Conservation (phyloP, 2,888 invertebrate species). For the Nipponacmea schrenckii region DNA sequence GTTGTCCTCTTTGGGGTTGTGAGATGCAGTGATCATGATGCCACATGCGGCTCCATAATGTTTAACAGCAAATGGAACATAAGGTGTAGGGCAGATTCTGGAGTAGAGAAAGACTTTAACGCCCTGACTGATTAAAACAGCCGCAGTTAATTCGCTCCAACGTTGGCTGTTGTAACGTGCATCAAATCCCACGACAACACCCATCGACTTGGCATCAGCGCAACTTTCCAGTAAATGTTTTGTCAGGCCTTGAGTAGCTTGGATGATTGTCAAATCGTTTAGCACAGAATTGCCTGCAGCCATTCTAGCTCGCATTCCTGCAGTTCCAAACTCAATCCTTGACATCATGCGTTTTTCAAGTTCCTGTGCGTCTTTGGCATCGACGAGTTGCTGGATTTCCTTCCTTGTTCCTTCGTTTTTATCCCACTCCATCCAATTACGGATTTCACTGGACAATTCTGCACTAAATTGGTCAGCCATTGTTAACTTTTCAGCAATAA, state of each 20-base stretch:
- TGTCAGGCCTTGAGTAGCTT: constrained; percentile 85
- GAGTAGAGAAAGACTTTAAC: constrained; percentile 86
- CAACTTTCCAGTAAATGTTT: constrained; percentile 78
- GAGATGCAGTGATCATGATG: constrained; percentile 94
- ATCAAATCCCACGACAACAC: constrained; percentile 91
- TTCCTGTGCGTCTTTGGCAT: constrained; percentile 72
- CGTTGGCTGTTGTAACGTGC: constrained; percentile 91
- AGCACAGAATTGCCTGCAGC: constrained; percentile 90
- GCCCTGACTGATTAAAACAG: constrained; percentile 81
- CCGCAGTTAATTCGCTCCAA: constrained; percentile 88
- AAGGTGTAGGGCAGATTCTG: constrained; percentile 88
- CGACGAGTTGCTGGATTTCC: constrained; percentile 75
- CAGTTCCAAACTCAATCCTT: constrained; percentile 89
- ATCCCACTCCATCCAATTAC: neutral
- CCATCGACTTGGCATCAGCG: constrained; percentile 74
- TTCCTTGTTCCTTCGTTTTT: constrained; percentile 72
- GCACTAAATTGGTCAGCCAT: neutral
- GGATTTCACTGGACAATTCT: neutral
- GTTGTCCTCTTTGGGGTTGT: constrained; percentile 95
- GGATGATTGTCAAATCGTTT: constrained; percentile 94
- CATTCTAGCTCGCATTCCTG: constrained; percentile 89
- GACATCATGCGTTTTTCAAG: constrained; percentile 76
- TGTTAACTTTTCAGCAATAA: neutral
- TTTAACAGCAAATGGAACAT: constrained; percentile 87
- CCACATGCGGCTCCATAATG: constrained; percentile 83